Evolutionary conservation across 2,797 vertebrate species (phyloP), one percentile per base, ranked within the genome.

Genomic region (Onychomys arenicola): DNA sequence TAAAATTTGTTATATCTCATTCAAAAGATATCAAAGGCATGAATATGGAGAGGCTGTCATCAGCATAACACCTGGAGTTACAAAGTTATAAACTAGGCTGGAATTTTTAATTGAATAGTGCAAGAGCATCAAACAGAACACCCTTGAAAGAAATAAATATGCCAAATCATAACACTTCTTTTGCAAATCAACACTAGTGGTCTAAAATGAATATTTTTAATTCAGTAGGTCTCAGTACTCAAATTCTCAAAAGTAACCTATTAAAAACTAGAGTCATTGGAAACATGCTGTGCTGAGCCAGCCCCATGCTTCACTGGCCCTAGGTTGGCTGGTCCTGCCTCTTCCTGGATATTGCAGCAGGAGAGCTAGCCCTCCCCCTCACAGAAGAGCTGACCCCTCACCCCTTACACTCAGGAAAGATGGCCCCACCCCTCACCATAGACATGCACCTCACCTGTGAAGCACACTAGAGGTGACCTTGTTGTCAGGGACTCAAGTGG

Each of bases 1-100:
- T 61, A 29, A 93, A 95, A 89, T 23, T 78, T 6, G 86, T 80
- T n/a, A 67, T 67, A 77, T 57, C 94, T 89, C 93, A 52, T 80
- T 75, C n/a, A 80, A 89, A 97, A 93, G 27, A 86, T 43, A 57
- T 4, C 43, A 81, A 78, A 95, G n/a, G 49, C 10, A 82, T 84
- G 52, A 92, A 75, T 90, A 65, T 40, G 52, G 37, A 71, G n/a
- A 87, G 16, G 55, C 32, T 46, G 11, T 52, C 21, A 92, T 84
- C 69, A 76, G 6, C 23, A 19, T 87, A 92, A 91, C 23, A 93
- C 46, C 40, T 21, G 40, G 5, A 80, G n/a, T 34, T 49, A 21
- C 9, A 59, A 82, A 94, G 23, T n/a, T 91, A 78, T 65, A 92
- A 93, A 84, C 8, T 37, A 76, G 12, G 7, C 61, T 57, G 7